Base-by-base conservation (phyloP, 2,888 invertebrate species). In the Acronicta alni region DNA sequence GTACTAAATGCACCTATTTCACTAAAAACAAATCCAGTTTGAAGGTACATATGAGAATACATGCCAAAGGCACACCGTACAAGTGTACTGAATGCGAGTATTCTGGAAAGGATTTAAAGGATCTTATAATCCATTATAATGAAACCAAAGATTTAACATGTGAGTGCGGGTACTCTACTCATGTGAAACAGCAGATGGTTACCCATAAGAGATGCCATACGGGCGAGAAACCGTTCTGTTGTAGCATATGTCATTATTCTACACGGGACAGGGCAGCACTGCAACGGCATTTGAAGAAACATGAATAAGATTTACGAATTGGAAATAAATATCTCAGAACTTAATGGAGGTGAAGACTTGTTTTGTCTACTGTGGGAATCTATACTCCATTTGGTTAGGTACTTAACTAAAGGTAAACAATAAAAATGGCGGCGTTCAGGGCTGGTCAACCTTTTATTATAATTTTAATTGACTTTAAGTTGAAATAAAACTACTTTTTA, bases 21-120 rank as follows among this genome's bases (percentile, higher is more conserved):
- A 56, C 57, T 0, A 59, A 47, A 51, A 62, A 45, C 3, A 51
- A 51, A 2, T 35, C 15, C 0, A 66, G 63, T 15, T 20, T 72
- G 7, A 62, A 56, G 37, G 35, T 72, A 0, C 75, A 75, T n/a
- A 69, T 69, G 67, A 46, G 56, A 0, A 66, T 69, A n/a, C 75
- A 75, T 8, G 30, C 42, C 0, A 32, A 60, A 14, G 73, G 69
- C 0, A 64, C 56, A 0, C 66, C 73, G 0, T 75, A 64, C 8
- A 75, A 76, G 9, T 75, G 75, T 32, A 73, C 69, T 0, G 75
- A 75, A 3, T 75, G 75, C 14, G 9, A 43, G 0, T 69, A 8
- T 12, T 56, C 48, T 0, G 73, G 55, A 0, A 59, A n/a, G 5
- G 57, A 73, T 37, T 30, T 75, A 3, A 66, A 55, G 10, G 62